Conservation (phyloP, 2,888 invertebrate species). For the Acanthoscelides obtectus region DNA sequence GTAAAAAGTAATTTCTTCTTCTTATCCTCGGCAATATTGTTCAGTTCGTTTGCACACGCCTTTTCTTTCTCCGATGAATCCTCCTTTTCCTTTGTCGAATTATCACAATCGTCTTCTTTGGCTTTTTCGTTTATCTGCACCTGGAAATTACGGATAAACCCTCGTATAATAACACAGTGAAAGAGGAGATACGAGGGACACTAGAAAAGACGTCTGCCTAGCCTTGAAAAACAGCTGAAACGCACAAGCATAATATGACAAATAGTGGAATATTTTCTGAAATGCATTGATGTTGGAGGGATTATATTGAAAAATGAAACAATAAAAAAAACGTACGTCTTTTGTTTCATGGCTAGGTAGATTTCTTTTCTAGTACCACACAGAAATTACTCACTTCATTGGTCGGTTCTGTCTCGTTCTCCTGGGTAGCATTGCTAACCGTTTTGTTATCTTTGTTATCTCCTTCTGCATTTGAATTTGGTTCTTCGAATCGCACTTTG, state of each 20-base stretch:
- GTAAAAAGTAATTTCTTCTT: slow-evolving; percentile 38
- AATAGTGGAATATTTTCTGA: too few relatives aligned
- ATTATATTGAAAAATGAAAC: too few relatives aligned
- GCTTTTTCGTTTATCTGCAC: slow-evolving; percentile 39
- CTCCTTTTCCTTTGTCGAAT: slow-evolving; percentile 42
- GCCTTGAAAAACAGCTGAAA: too few relatives aligned
- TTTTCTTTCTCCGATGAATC: slow-evolving; percentile 44
- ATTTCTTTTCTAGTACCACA: background rate
- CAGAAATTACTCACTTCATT: slow-evolving; percentile 38
- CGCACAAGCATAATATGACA: too few relatives aligned
- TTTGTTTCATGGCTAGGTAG: too few relatives aligned
- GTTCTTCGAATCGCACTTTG: slow-evolving; percentile 85
- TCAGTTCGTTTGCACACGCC: slow-evolving; percentile 33
- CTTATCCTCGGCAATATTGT: slow-evolving; percentile 12
- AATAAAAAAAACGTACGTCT: too few relatives aligned
- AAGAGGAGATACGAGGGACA: too few relatives aligned
- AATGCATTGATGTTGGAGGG: too few relatives aligned
- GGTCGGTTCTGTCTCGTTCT: slow-evolving; percentile 34
- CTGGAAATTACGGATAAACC: slow-evolving; percentile 23
- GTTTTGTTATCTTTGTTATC: slow-evolving; percentile 36
- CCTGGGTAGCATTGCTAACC: background rate
- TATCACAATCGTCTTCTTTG: slow-evolving; percentile 37
- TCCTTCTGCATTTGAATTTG: slow-evolving; percentile 48
- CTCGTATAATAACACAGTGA: too few relatives aligned
- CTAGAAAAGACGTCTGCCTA: too few relatives aligned